Evolutionary conservation across 2,113 vertebrate genomes (phyloP).

Genomic region (Ardeotis arabs): DNA sequence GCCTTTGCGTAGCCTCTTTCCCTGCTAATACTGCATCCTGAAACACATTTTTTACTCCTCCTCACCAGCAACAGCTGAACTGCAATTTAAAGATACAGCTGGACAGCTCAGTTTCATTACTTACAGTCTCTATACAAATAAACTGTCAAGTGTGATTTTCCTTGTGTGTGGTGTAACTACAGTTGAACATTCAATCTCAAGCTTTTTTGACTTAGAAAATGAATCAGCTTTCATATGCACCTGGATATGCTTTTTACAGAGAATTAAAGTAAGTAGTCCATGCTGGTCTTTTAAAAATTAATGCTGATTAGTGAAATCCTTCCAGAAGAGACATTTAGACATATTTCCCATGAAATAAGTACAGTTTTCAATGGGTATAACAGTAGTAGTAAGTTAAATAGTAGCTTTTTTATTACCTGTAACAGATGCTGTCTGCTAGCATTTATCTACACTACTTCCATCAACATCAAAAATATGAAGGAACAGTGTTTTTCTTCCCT

Average conservation of each 20-base stretch:
- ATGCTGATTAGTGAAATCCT: background rate
- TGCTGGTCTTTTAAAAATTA: background rate
- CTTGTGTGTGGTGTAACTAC: background rate
- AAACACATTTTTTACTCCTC: background rate
- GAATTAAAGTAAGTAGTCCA: background rate
- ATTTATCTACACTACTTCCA: background rate
- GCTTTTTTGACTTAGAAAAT: background rate
- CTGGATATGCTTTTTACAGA: background rate
- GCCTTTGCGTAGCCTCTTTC: background rate
- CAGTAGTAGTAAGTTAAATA: background rate
- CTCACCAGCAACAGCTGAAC: background rate
- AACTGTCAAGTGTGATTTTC: background rate
- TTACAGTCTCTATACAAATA: background rate
- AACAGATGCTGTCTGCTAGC: background rate
- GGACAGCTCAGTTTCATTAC: background rate
- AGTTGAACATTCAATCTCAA: background rate
- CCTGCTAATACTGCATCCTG: background rate
- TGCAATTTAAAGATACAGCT: background rate
- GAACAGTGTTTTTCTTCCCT: background rate
- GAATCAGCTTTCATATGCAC: background rate
- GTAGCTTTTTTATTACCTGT: background rate
- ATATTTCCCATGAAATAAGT: background rate
- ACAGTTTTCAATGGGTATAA: background rate
- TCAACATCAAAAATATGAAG: background rate
- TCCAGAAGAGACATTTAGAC: background rate